phyloP scores from a whole-genome alignment of 1,140 invertebrate genomes.

The Trichoplusia ni region DNA sequence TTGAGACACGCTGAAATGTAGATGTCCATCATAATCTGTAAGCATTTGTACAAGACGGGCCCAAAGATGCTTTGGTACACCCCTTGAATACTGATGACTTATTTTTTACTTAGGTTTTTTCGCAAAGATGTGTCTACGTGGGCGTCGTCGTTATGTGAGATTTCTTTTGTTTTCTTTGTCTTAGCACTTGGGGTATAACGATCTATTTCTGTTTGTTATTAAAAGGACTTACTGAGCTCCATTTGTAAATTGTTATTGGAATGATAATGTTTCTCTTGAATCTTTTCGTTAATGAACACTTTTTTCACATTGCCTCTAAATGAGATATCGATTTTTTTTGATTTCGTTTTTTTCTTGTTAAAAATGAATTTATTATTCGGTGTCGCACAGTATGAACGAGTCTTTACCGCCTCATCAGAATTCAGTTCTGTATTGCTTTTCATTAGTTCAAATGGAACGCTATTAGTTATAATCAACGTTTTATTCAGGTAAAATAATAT shows the following conservation, averaged over 20 bases:
- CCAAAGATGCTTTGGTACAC: constrained; percentile 28
- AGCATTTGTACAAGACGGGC: constrained; percentile 33
- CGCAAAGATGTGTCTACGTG: constrained; percentile 7
- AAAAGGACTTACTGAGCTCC: too few relatives aligned
- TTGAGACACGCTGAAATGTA: constrained; percentile 21
- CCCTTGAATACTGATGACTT: constrained; percentile 35
- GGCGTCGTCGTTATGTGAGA: too few relatives aligned
- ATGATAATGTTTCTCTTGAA: too few relatives aligned
- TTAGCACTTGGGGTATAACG: too few relatives aligned
- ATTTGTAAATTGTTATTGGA: too few relatives aligned
- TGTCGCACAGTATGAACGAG: background rate
- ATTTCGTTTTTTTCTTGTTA: too few relatives aligned
- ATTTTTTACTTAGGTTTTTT: constrained; percentile 27
- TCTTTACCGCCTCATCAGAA: constrained; percentile 27
- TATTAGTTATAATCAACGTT: constrained; percentile 27
- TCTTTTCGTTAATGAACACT: too few relatives aligned
- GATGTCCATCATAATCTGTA: constrained; percentile 41
- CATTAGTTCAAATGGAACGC: constrained; percentile 37
- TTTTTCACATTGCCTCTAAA: too few relatives aligned
- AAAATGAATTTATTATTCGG: too few relatives aligned
- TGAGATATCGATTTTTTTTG: too few relatives aligned
- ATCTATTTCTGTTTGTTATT: too few relatives aligned
- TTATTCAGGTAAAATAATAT: constrained; percentile 30
- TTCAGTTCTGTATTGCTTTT: constrained; percentile 38
- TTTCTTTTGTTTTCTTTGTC: too few relatives aligned